A percentile compares a stretch with the other conserved stretches of the same genome.
These are phyloP conservation scores for Alaudala cheleensis DNA, from an alignment of 2,113 vertebrate genomes.

Conservation along the genomic window DNA sequence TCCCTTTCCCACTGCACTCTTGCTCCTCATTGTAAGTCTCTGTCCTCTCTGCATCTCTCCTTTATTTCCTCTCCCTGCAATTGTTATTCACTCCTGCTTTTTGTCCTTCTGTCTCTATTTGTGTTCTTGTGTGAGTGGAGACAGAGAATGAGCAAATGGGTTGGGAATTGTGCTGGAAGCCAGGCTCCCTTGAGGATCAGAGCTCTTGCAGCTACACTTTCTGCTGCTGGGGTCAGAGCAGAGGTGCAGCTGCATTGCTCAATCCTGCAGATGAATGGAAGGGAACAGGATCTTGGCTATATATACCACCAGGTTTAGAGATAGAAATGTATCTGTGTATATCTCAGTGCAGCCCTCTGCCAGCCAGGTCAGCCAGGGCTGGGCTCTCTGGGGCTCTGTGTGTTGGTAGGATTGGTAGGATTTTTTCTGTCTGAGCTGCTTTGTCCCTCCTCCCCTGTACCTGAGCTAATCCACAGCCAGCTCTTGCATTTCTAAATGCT, in stretches of 20 bases:
- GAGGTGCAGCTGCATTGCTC: neutral
- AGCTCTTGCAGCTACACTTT: neutral
- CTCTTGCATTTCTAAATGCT: accelerated
- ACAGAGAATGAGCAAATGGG: neutral
- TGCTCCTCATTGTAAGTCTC: neutral
- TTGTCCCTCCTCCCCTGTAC: neutral
- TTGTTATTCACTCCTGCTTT: neutral
- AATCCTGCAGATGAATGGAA: neutral
- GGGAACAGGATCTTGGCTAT: neutral
- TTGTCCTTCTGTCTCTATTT: neutral
- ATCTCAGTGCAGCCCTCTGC: neutral
- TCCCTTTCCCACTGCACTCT: neutral
- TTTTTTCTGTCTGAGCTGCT: neutral
- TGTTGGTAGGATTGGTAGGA: too few species aligned
- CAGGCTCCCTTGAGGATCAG: neutral
- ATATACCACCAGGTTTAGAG: neutral
- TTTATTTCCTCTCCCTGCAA: neutral
- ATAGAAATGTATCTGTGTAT: neutral
- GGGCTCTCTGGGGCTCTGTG: neutral
- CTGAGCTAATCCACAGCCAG: neutral
- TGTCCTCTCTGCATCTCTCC: neutral
- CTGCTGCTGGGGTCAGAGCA: neutral
- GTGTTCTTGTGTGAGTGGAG: neutral
- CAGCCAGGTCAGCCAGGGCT: neutral
- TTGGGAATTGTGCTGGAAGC: neutral